Base-by-base conservation (phyloP, 2,888 invertebrate species). In the Cheilosia variabilis region DNA sequence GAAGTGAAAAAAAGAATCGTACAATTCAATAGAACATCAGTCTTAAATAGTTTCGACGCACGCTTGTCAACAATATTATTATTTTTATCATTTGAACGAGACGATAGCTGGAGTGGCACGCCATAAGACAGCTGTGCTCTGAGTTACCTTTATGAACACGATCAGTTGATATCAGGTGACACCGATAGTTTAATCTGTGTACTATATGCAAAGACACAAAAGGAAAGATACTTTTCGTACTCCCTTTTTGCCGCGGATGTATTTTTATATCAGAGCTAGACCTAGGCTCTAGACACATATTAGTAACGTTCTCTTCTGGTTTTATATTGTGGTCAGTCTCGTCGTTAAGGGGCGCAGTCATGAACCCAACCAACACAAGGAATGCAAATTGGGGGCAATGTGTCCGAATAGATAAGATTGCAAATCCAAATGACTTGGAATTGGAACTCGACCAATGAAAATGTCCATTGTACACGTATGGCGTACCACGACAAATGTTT, bases 1-100 rank as follows among this genome's bases (percentile, higher is more conserved):
- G 47, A 37, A 57, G 73, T 75, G 65, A n/a, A 47, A 65, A 75
- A 4, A 57, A 34, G 47, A 65, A 65, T 57, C 10, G 13, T 57
- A 65, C 53, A 47, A 60, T 58, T 41, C 22, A 41, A 41, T 5
- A 37, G 19, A 58, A 13, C 34, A 22, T 9, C 34, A 17, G 10
- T n/a, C 2, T 34, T 17, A 57, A 47, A 68, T 45, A 47, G 34
- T 10, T 22, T 47, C 47, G 45, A 47, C 45, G 45, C 13, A 37
- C n/a, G 34, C 34, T 58, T 69, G 47, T 71, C 71, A 41, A 41
- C 13, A 37, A 37, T 37, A 37, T 13, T 13, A 50, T 37, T 24
- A 58, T 47, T 60, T 50, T 60, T 50, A 71, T 15, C 24, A 50
- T 50, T 2, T 17, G 10, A 1, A n/a, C 45, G 17, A 50, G 24